Base-by-base conservation (phyloP, 2,797 vertebrate species). In the Columba guinea region DNA sequence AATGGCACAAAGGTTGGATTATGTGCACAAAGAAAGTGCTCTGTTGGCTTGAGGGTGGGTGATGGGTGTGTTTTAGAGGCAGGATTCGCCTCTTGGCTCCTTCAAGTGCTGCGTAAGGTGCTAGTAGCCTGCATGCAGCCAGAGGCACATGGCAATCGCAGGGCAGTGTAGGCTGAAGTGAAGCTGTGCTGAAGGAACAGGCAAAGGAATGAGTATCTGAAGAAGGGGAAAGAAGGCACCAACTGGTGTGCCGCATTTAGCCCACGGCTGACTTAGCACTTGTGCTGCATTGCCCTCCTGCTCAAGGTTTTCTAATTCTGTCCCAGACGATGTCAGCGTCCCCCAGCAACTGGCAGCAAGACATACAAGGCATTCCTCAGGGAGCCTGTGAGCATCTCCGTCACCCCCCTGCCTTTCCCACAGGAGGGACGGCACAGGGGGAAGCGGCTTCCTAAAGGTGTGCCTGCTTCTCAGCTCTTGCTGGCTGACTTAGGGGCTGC, bases 241-340 rank as follows among this genome's bases (percentile, higher is more conserved):
- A 97, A 84, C 95, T 97, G 97, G 92, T 88, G 65, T 1, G 27
- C 96, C 73, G 6, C 93, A 97, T 98, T 98, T 97, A 98, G 97
- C 94, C 75, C 4, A 2, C 1, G 85, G 96, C 97, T 97, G 96
- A 97, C 96, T 69, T 93, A 92, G 97, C 97, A 97, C 84, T 97
- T 97, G 94, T 90, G 96, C 83, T n/a, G 32, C 44, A 28, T 71
- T 53, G 58, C 91, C 87, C 93, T 96, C 87, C 94, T 23, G 49
- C 81, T 96, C 93, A 94, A 97, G 96, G 94, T 92, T 97, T 98
- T 98, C 98, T 98, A 98, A 98, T 98, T 98, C 64, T 52, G 97
- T 96, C 95, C 22, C 92, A 77, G 89, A 76, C 51, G 59, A 81
- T 90, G 95, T 96, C 93, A 82, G 53, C 17, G 58, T 93, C 92